A percentile compares a stretch with the other conserved stretches of the same genome.
Evolutionary conservation across 2,888 invertebrate genomes (phyloP).

Genomic region (Hipparchia sbordonii): DNA sequence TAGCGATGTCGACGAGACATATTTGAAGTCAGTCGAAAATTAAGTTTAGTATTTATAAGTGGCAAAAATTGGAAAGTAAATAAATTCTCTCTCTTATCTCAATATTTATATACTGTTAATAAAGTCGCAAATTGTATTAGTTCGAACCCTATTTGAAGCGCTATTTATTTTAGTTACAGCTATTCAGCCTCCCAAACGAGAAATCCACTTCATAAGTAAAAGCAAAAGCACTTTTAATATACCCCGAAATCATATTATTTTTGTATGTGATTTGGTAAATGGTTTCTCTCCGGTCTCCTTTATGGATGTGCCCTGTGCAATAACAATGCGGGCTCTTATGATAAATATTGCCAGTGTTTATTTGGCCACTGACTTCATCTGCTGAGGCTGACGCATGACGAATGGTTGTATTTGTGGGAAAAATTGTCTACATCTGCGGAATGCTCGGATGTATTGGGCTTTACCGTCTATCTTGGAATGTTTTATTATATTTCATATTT

Average conservation of each 20-base stretch:
- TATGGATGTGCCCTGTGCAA: conserved; percentile 38
- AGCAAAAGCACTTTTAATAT: conserved; percentile 24
- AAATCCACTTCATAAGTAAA: not conserved
- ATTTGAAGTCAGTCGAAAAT: no score
- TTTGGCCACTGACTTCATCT: conserved; percentile 56
- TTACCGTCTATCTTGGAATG: not conserved
- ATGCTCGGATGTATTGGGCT: conserved; percentile 14
- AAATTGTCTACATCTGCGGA: conserved; percentile 39
- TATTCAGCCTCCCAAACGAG: not conserved
- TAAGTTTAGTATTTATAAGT: no score
- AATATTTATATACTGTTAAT: no score
- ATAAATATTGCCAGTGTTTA: conserved; percentile 61
- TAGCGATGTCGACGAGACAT: no score
- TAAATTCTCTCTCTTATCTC: no score
- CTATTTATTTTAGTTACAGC: not conserved
- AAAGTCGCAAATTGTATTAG: no score
- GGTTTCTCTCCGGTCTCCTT: conserved; percentile 21
- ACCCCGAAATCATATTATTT: conserved; percentile 30
- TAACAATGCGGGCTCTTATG: conserved; percentile 48
- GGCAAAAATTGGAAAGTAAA: no score
- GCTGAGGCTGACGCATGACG: conserved; percentile 53
- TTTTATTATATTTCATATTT: not conserved
- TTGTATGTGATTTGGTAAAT: conserved; percentile 35
- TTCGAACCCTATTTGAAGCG: no score
- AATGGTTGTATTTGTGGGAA: conserved; percentile 49